phyloP scores from a whole-genome alignment of 2,888 invertebrate genomes.

The Phyto melanocephala region DNA sequence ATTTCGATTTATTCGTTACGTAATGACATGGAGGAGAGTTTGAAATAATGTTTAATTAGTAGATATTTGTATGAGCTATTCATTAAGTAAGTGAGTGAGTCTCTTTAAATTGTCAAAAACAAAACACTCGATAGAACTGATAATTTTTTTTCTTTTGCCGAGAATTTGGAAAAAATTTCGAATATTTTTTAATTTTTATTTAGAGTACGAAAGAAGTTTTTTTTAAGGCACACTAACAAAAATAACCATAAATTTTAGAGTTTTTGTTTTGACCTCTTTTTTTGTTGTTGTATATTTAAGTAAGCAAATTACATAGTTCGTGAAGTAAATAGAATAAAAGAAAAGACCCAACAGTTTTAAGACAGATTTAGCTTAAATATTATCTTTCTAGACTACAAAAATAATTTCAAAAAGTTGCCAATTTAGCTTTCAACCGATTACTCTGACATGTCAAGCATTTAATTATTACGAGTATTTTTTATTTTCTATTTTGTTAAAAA shows the following conservation, averaged over 20 bases:
- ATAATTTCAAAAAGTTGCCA: neutral
- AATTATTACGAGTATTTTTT: neutral
- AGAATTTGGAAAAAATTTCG: too few species aligned
- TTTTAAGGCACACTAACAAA: neutral
- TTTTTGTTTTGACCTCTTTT: slow-evolving; percentile 9
- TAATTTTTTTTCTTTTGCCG: neutral
- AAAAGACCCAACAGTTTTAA: neutral
- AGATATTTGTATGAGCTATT: slow-evolving; percentile 5
- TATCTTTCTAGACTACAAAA: slow-evolving; percentile 4
- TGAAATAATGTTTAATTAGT: slow-evolving; percentile 44
- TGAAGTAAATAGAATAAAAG: slow-evolving; percentile 5
- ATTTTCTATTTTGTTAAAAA: neutral
- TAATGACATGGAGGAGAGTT: slow-evolving; percentile 43
- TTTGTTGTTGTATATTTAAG: neutral
- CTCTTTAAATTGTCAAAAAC: neutral
- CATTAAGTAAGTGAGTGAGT: neutral
- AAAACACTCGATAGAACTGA: neutral
- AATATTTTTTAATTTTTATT: neutral
- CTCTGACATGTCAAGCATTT: neutral
- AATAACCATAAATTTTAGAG: slow-evolving; percentile 17
- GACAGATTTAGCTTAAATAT: slow-evolving; percentile 4
- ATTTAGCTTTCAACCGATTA: slow-evolving; percentile 5
- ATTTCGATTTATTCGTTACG: slow-evolving; percentile 34
- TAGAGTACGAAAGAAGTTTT: neutral
- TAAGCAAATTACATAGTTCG: slow-evolving; percentile 37